Evolutionary conservation across 35 echinoderm and acorn worm genomes (phyloP).

Genomic region (Holothuria glaberrima): DNA sequence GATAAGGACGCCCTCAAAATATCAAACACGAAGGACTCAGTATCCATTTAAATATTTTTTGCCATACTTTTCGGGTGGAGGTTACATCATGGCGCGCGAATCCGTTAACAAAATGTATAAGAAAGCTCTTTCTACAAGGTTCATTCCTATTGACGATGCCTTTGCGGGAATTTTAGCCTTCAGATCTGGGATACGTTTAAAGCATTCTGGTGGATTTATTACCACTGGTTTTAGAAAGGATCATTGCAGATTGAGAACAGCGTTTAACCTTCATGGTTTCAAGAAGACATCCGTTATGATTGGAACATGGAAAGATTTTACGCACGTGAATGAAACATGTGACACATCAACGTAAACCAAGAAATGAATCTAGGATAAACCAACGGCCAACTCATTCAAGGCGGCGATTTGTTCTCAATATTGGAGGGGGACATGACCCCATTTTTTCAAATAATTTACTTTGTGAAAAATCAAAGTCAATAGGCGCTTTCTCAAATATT

Average conservation of each 20-base stretch:
- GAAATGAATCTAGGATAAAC: too few species aligned
- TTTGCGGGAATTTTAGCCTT: conserved; percentile 89
- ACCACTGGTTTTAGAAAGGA: conserved; percentile 77
- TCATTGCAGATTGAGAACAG: conserved; percentile 70
- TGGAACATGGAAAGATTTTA: conserved; percentile 74
- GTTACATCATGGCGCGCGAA: conserved; percentile 79
- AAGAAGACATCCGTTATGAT: conserved; percentile 71
- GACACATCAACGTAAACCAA: too few species aligned
- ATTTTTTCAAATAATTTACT: too few species aligned
- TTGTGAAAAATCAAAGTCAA: too few species aligned
- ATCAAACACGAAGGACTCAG: conserved; percentile 55
- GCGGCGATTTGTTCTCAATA: too few species aligned
- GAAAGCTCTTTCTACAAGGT: conserved; percentile 67
- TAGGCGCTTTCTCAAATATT: too few species aligned
- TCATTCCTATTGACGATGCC: conserved; percentile 95
- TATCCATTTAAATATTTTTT: conserved; percentile 92
- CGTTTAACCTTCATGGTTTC: conserved; percentile 90
- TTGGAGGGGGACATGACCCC: too few species aligned
- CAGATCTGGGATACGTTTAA: conserved; percentile 24
- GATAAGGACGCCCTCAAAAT: conserved; percentile 76
- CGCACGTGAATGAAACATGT: conserved; percentile 33
- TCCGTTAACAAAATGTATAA: conserved; percentile 66
- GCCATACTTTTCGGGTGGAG: conserved; percentile 93
- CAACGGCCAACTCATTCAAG: too few species aligned
- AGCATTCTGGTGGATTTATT: conserved; percentile 70